These are phyloP conservation scores for Okamejei kenojei DNA, from an alignment of 2,797 vertebrate species.

Conservation along the genomic window DNA sequence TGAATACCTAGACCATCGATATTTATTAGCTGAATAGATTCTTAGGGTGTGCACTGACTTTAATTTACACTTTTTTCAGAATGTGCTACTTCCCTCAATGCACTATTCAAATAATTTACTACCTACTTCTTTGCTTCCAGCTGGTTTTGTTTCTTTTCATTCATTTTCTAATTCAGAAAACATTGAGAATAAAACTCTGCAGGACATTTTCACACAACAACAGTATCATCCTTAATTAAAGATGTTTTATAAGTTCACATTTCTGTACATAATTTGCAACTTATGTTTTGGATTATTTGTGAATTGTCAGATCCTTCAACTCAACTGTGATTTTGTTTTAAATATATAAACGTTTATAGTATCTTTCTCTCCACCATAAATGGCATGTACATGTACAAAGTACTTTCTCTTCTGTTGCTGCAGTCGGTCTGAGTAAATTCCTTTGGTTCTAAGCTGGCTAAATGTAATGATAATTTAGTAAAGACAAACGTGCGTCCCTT, in stretches of 20 bases:
- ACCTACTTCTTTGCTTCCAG: not conserved
- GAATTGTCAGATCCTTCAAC: not conserved
- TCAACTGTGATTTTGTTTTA: not conserved
- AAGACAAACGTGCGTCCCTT: no score
- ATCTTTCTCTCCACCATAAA: not conserved
- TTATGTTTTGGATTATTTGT: not conserved
- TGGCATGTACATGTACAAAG: not conserved
- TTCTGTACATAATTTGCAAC: not conserved
- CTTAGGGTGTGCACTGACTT: not conserved
- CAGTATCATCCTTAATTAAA: not conserved
- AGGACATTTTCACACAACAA: not conserved
- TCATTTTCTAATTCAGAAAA: not conserved
- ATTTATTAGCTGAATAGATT: not conserved
- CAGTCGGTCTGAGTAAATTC: not conserved
- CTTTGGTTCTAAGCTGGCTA: not conserved
- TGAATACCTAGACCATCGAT: not conserved
- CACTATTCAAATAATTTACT: not conserved
- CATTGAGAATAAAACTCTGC: not conserved
- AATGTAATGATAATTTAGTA: not conserved
- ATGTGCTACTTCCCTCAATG: not conserved
- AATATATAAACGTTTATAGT: not conserved
- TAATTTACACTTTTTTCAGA: not conserved
- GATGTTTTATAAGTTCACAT: not conserved
- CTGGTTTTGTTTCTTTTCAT: not conserved
- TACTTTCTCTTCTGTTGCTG: not conserved